Evolutionary conservation across 2,113 vertebrate genomes (phyloP), one percentile per base, ranked within the genome.

Genomic region (Pelobates fuscus): DNA sequence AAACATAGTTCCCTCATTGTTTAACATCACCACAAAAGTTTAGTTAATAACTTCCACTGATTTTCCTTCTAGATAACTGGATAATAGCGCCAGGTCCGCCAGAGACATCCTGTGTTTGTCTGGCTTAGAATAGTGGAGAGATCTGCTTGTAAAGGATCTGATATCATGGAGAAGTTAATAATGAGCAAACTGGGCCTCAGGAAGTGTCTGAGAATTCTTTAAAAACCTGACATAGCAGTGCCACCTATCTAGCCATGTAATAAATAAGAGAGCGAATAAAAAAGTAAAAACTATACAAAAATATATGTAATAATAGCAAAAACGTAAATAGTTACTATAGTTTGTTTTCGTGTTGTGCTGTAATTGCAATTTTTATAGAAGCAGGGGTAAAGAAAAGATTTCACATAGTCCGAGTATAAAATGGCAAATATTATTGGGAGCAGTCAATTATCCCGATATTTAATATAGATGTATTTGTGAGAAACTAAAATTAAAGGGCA

Each of bases 91-190:
- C 87, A 80, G 91, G 92, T 93, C 91, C 84, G 91, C 94, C 96
- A 94, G 94, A 90, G 92, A 90, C 93, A 95, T 99, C 97, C 97
- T 97, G 95, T 93, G 87, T 99, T 98, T 98, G 96, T 99, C 90
- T 94, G 87, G 85, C 87, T 86, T 86, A 95, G 93, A 95, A 95
- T 95, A 88, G 92, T 77, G 84, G 86, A 89, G 93, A 90, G 91
- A 86, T 62, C 78, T 65, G 83, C 81, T 84, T 79, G 81, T 61
- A 80, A 63, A 76, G 85, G 75, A 84, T 83, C 85, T 81, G 88
- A 85, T 81, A 82, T 79, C 79, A 61, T 79, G 79, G 82, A 84
- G 84, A 82, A 77, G 30, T 78, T 24, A 73, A 66, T 8, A 65
- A 67, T 6, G 70, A 80, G 80, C 84, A 49, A 77, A 83, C 78